Evolutionary conservation across 2,113 vertebrate genomes (phyloP), one percentile per base, ranked within the genome.

Genomic region (Epinephelus cyanopodus): DNA sequence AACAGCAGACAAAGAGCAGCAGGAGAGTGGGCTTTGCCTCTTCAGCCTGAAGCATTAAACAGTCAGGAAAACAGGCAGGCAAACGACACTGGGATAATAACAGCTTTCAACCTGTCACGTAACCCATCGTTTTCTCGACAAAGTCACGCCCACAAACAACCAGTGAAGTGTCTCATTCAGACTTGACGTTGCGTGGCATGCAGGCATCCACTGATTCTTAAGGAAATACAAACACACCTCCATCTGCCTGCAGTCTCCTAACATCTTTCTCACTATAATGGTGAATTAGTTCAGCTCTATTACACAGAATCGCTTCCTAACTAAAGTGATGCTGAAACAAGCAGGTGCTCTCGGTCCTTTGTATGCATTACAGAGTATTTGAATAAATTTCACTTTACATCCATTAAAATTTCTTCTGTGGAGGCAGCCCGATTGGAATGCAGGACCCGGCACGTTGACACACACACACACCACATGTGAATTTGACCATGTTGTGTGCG

Each of bases 1-100:
- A 84, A 75, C 63, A 70, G 56, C 45, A 85, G 78, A 86, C 67
- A 84, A 84, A 85, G 62, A 83, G 64, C 54, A 68, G 76, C 37
- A 68, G 67, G 47, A 68, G 54, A 77, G 58, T 77, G 61, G 42
- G 65, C 42, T 84, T 45, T 47, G 67, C 52, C 52, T 74, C 74
- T 81, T 75, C 71, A 74, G 62, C 61, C 12, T 37, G 48, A 79
- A 58, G 42, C 68, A 2, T 48, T 80, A 70, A 76, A 68, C 76
- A 79, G 79, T 42, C 62, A 83, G 58, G 21, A 83, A 86, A 84
- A 52, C 45, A 45, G 73, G 42, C 52, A 64, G 4, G 39, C 18
- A 54, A 72, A 62, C 12, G 12, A 29, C 21, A 21, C 3, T 45
- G 9, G 68, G 74, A 45, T 83, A 82, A 87, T 79, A 82, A 87